Evolutionary conservation across 2,113 vertebrate species (phyloP).

Genomic region (Beaufortia kweichowensis): DNA sequence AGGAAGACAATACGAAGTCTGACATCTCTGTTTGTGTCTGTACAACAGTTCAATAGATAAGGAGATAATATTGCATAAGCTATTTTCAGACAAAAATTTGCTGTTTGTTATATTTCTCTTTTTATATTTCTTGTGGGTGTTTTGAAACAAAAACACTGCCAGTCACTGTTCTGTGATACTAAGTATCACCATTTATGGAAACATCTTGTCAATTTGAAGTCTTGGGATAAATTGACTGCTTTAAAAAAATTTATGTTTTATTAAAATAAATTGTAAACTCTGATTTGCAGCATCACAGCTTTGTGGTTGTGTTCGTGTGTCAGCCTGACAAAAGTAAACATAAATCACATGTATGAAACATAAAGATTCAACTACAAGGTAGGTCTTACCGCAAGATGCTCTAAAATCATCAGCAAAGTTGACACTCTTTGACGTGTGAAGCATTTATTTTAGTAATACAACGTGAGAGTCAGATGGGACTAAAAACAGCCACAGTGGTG

Average conservation of each 20-base stretch:
- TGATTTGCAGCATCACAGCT: too few species aligned
- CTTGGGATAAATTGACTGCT: too few species aligned
- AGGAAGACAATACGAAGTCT: not conserved
- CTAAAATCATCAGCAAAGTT: not conserved
- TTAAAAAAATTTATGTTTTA: not conserved
- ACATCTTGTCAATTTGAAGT: too few species aligned
- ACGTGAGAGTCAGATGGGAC: conserved; percentile 11
- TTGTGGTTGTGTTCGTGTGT: not conserved
- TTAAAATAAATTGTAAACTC: not conserved
- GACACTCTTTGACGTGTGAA: not conserved
- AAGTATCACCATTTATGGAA: too few species aligned
- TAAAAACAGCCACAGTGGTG: conserved; percentile 10
- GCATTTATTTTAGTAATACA: conserved; percentile 24
- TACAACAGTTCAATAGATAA: too few species aligned
- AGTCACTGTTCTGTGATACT: too few species aligned
- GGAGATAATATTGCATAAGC: too few species aligned
- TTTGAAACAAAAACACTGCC: too few species aligned
- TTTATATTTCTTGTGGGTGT: too few species aligned
- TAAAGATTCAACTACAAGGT: not conserved
- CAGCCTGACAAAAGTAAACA: not conserved
- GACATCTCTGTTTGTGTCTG: too few species aligned
- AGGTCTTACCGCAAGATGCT: not conserved
- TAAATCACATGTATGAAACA: not conserved
- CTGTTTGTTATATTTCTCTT: too few species aligned
- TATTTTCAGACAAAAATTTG: too few species aligned